Evolutionary conservation across 2,113 vertebrate species (phyloP).

Genomic region (Etia nguti): DNA sequence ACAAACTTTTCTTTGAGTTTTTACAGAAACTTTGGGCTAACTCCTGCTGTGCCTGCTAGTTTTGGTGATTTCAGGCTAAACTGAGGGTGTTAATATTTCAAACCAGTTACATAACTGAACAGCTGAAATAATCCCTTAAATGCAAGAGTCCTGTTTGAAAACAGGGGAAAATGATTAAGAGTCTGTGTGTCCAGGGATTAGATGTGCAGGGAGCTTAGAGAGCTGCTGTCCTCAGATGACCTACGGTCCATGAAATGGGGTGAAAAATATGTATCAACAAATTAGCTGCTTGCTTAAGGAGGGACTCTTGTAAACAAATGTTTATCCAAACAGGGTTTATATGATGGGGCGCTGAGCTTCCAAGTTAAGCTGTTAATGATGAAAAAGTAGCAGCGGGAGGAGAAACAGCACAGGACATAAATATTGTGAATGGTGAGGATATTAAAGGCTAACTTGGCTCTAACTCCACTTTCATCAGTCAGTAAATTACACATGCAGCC

Average conservation of each 20-base stretch:
- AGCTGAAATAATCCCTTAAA: background rate
- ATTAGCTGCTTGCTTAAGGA: background rate
- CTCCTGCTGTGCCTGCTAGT: background rate
- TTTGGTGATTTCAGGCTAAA: constrained; percentile 7
- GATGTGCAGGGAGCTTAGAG: background rate
- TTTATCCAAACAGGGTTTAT: background rate
- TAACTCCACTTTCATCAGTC: background rate
- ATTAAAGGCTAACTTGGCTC: background rate
- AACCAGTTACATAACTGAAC: constrained; percentile 22
- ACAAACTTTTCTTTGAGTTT: background rate
- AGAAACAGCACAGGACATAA: background rate
- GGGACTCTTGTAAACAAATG: background rate
- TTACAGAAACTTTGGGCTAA: background rate
- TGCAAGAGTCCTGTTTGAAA: background rate
- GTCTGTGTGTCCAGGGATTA: background rate
- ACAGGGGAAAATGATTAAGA: background rate
- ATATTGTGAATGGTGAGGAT: background rate
- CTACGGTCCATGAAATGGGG: background rate
- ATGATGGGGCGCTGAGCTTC: background rate
- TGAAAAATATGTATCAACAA: background rate
- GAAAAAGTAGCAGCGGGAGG: background rate
- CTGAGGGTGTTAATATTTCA: constrained; percentile 26
- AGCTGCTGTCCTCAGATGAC: background rate
- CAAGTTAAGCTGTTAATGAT: background rate
- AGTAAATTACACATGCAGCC: background rate